Evolutionary conservation across 2,888 invertebrate species (phyloP), one percentile per base, ranked within the genome.

Genomic region (Polyploca ridens): DNA sequence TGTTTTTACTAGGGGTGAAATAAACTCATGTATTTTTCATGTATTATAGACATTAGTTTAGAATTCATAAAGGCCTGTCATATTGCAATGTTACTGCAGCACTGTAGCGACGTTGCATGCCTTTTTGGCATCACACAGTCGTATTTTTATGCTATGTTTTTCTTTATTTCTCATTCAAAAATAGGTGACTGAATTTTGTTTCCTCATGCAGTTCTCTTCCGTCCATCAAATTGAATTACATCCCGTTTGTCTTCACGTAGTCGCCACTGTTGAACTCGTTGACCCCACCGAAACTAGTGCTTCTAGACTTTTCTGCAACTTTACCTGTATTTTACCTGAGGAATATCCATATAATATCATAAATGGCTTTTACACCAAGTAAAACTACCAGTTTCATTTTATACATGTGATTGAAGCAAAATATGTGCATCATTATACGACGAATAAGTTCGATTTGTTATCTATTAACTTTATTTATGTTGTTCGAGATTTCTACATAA

Each of bases 301-400:
- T 54, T 19, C 16, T 19, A 54, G 54, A 54, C 19, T n/a, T 54
- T 49, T 16, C 49, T 49, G 49, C 54, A 19, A 54, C 10, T 54
- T 54, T 7, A 54, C 54, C 16, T 54, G n/a, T 54, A 19, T 54
- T 54, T 54, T 54, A 54, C 54, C 54, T 10, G 54, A 16, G 19
- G 19, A 54, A 54, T 54, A 19, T 19, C 54, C 19, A 54, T 54
- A 8, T 54, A 54, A 54, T 54, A n/a, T 54, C 54, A 54, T 54
- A 35, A 62, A 60, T 64, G 64, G 57, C 63, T 63, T 44, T 63
- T 64, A 33, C 64, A 41, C 65, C 65, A 64, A 67, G 63, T 61
- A 65, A 65, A 65, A 68, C 54, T 54, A 10, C 19, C 54, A n/a
- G n/a, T 54, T 54, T 19, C 4, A 54, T 54, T 54, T 54, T 54